Evolutionary conservation across 64 coral and sea anemone species (phyloP), one percentile per base, ranked within the genome.

Genomic region (Exaiptasia diaphana): DNA sequence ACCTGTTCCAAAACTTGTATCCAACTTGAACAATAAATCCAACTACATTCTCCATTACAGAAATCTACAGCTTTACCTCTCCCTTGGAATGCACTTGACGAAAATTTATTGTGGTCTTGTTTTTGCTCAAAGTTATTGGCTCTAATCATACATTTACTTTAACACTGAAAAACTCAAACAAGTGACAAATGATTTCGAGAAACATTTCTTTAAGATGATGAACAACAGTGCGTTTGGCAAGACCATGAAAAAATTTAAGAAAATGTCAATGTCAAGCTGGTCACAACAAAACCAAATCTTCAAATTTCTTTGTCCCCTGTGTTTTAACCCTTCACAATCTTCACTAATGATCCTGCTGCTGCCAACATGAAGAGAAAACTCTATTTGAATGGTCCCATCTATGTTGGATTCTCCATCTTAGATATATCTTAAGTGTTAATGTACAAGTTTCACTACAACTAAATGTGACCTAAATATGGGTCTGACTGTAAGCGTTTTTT

Each of bases 11-110:
- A n/a, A n/a, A n/a, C n/a, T 45, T 49, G 42, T 64, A 27, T 59
- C 57, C 34, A 17, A 22, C 0, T 38, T 81, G 5, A 41, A 26
- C 23, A 44, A 67, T 49, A 67, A 67, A 36, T 39, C 38, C 6
- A 62, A 67, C 2, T 80, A 81, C 24, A 38, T 62, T 41, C 36
- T 81, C 9, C 61, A 69, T 10, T 82, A 82, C 53, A 12, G 64
- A 29, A 69, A 82, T 23, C 23, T 82, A 0, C 29, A 82, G 42
- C 58, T 41, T n/a, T 81, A 81, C 59, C 43, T 67, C 13, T 64
- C 38, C 8, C 60, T 67, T 20, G 78, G 78, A 0, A 65, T 81
- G 59, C n/a, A n/a, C n/a, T n/a, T n/a, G n/a, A n/a, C n/a, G n/a
- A n/a, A 14, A 46, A 13, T 43, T 81, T 3, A 36, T 10, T 5